These are phyloP conservation scores for Sorex araneus DNA, from an alignment of 2,113 vertebrate species.

Conservation along the genomic window DNA sequence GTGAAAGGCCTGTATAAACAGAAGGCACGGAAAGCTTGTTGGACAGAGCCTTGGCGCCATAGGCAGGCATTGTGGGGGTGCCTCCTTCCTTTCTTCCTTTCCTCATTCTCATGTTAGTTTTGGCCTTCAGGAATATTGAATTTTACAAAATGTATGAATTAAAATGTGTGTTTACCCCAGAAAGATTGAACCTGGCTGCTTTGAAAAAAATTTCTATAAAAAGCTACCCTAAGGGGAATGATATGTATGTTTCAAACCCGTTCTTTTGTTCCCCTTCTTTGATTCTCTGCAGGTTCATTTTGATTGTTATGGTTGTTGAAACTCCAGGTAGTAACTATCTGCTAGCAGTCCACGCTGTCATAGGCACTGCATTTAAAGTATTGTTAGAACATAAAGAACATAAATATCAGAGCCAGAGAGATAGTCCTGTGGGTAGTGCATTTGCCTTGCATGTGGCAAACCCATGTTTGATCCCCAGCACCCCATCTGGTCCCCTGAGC, in stretches of 20 bases:
- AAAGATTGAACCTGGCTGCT: constrained; percentile 36
- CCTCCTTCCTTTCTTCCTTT: background rate
- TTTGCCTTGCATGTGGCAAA: too few relatives aligned
- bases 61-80: background rate
- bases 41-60: background rate
- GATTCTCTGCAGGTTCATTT: background rate
- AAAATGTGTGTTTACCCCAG: background rate
- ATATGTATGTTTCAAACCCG: constrained; percentile 1
- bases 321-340: background rate
- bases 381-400: background rate
- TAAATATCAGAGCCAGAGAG: too few relatives aligned
- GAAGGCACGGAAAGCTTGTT: background rate
- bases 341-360: background rate
- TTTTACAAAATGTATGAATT: constrained; percentile 35
- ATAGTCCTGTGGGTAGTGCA: too few relatives aligned
- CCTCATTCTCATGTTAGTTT: constrained; percentile 14
- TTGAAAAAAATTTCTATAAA: constrained; percentile 51
- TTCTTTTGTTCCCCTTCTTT: constrained; percentile 4
- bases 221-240: constrained; percentile 7
- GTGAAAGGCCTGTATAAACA: background rate
- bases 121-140: constrained; percentile 28
- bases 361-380: background rate
- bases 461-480: too few relatives aligned
- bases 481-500: too few relatives aligned
- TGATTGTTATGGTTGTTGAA: background rate